These are phyloP conservation scores for Aphis craccivora DNA, from an alignment of 1,140 invertebrate species.

Conservation along the genomic window DNA sequence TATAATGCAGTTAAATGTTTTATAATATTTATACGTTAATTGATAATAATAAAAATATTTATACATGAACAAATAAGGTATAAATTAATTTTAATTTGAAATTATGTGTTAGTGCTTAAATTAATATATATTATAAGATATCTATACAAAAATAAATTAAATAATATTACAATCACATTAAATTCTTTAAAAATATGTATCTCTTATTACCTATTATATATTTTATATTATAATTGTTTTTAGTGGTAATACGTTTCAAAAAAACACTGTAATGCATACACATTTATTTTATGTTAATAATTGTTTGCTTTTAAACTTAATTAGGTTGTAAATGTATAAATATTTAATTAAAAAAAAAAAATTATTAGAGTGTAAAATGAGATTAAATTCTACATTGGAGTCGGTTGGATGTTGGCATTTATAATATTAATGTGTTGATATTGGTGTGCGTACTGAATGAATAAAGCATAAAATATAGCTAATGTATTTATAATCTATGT, in stretches of 20 bases:
- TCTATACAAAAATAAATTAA: too few relatives aligned
- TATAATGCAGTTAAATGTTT: not conserved
- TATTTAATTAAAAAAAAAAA: not conserved
- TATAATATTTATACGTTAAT: not conserved
- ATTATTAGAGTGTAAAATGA: not conserved
- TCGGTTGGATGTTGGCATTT: not conserved
- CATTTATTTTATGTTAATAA: not conserved
- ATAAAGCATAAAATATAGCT: not conserved
- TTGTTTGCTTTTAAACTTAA: not conserved
- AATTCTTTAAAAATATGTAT: too few relatives aligned
- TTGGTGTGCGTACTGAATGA: not conserved
- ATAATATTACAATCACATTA: too few relatives aligned
- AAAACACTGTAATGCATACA: not conserved
- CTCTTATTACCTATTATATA: too few relatives aligned
- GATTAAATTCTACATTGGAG: not conserved
- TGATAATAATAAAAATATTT: too few relatives aligned
- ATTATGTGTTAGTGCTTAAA: too few relatives aligned
- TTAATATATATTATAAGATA: too few relatives aligned
- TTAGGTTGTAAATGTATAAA: not conserved
- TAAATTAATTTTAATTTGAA: too few relatives aligned
- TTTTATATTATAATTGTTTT: too few relatives aligned
- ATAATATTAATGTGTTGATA: not conserved
- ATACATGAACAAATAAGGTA: too few relatives aligned
- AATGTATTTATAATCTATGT: not conserved
- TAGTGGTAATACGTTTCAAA: not conserved